Conservation (phyloP, 2,113 vertebrate species). For the Cyphomyrus plagiostoma region DNA sequence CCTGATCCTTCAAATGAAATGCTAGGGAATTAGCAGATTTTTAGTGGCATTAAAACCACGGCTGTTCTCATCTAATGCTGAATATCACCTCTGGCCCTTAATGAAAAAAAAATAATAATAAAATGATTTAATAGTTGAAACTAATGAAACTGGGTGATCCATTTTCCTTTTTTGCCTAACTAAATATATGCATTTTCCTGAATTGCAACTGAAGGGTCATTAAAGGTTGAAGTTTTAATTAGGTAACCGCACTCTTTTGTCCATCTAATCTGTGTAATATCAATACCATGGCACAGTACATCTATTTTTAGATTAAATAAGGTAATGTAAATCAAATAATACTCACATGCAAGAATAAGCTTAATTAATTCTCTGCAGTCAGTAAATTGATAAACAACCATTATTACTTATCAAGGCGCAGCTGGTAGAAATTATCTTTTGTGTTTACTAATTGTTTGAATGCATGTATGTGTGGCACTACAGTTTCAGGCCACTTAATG, state of each 20-base stretch:
- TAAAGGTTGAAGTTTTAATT: conserved; percentile 3
- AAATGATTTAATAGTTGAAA: background rate
- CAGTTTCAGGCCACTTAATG: background rate
- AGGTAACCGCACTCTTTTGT: background rate
- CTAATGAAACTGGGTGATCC: background rate
- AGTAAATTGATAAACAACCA: background rate
- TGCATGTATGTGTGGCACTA: background rate
- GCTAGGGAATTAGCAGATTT: background rate
- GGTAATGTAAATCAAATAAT: background rate
- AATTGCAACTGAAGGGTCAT: background rate
- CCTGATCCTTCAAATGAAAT: background rate
- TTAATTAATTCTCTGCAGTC: background rate
- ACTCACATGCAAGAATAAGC: background rate
- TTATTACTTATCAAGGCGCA: background rate
- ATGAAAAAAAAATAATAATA: background rate
- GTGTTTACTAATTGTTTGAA: background rate
- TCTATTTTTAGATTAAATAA: background rate
- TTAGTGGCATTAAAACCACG: background rate
- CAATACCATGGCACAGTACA: background rate
- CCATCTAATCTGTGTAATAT: background rate
- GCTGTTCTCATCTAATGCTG: background rate
- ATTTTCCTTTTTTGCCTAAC: background rate
- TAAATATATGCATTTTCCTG: background rate
- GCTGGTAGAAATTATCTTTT: background rate
- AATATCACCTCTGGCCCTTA: background rate